Base-by-base conservation (phyloP, 2,888 invertebrate genomes). In the Nephrotoma appendiculata region DNA sequence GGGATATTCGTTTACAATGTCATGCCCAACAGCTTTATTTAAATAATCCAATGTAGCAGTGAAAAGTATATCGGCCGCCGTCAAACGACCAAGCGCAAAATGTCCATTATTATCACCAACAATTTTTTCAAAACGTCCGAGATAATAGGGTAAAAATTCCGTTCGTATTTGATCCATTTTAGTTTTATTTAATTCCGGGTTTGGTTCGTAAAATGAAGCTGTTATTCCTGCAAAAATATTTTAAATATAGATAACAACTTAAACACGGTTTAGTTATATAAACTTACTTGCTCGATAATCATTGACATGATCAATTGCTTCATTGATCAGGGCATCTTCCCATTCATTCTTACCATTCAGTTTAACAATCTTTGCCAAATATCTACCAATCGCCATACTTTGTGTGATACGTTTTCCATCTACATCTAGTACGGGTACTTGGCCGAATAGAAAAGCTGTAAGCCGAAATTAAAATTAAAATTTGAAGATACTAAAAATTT, bases 321-420 rank as follows among this genome's bases (percentile, higher is more conserved):
- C 89, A 89, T 93, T 93, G 86, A 93, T 93, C 89, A 92, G 91
- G 57, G 93, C 89, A 88, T 91, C 90, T 89, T 93, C 93, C 92
- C 92, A 92, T 86, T 92, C 92, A 86, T 92, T 89, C 43, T 91
- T 91, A 15, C 93, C 93, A 86, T 89, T 89, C n/a, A 93, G 89
- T 83, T 91, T 91, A 42, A 90, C 91, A 88, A 92, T 90, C 88
- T 92, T 93, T 0, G 92, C 94, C 83, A 93, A 88, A 88, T 93
- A 94, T 86, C 93, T 92, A 86, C 90, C 89, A 86, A 94, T 93
- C 0, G 93, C 92, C 9, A 90, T 88, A 1, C 93, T 93, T 89
- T 94, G 93, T 88, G 91, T 90, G 5, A 92, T 88, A 85, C 90
- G 89, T 88, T 92, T 92, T 0, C 93, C 93, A 87, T 93, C 92